Percentiles rank a stretch among this genome's conserved stretches.
Evolutionary conservation across 1,140 invertebrate species (phyloP).

Genomic region (Orius laevigatus): DNA sequence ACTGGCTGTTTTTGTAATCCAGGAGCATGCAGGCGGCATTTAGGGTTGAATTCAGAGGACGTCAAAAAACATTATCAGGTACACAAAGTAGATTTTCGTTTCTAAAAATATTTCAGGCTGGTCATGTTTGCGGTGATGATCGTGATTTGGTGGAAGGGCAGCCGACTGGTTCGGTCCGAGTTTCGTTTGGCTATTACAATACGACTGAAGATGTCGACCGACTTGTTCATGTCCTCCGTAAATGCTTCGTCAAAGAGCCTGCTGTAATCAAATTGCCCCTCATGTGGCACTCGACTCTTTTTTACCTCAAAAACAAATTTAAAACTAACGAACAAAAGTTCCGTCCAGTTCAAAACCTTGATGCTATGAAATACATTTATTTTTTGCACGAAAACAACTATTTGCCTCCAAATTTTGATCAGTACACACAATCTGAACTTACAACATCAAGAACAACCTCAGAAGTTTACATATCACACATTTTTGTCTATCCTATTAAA

Average conservation of each 20-base stretch:
- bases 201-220: constrained; percentile 49
- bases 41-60: constrained; percentile 48
- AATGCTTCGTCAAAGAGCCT: constrained; percentile 40
- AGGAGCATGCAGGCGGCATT: constrained; percentile 76
- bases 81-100: constrained; percentile 11
- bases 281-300: constrained; percentile 4
- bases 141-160: constrained; percentile 72
- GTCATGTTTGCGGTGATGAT: constrained; percentile 85
- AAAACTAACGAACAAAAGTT: neutral
- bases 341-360: neutral
- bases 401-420: too few species aligned
- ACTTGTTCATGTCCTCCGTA: constrained; percentile 53
- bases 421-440: too few species aligned
- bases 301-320: neutral
- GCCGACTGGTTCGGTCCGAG: constrained; percentile 80
- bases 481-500: constrained; percentile 86
- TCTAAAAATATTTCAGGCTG: constrained; percentile 38
- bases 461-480: constrained; percentile 21
- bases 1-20: constrained; percentile 96
- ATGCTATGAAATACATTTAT: neutral
- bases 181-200: constrained; percentile 90
- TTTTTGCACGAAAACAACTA: neutral
- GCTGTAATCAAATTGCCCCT: constrained; percentile 13
- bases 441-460: neutral
- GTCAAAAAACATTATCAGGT: constrained; percentile 62